Base-by-base conservation (phyloP, 2,888 invertebrate species). In the Drosophila nr. medialis region DNA sequence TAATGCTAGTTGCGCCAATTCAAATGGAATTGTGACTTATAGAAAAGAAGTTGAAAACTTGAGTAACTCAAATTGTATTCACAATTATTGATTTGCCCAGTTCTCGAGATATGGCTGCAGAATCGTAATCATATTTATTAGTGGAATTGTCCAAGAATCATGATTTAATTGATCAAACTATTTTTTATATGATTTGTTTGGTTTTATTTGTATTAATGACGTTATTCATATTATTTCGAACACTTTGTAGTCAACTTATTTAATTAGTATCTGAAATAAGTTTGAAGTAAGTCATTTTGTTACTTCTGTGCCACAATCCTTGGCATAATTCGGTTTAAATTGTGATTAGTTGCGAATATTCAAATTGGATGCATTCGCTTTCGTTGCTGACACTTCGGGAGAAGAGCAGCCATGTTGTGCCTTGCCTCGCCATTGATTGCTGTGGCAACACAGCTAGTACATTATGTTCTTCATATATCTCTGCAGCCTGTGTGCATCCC, bases 341-440 rank as follows among this genome's bases (percentile, higher is more conserved):
- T 45, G 15, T 24, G 45, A 45, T 45, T 45, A 15, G 24, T 45
- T 45, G 8, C 15, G 45, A 24, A 15, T 24, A 24, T 24, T 45
- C 24, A 15, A 8, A 24, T 45, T 45, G 24, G 24, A 24, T 24
- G 45, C 45, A 21, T 21, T 21, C 42, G 21, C 21, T 21, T 42
- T 21, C 21, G 42, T 5, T 21, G 21, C 42, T 21, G 21, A 11
- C 42, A 40, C 4, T 11, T 11, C 21, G 40, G 40, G n/a, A 21
- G 42, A 6, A 5, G 21, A 42, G 42, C 32, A 34, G 54, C 36
- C 36, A 18, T 27, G n/a, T 54, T 10, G 38, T 38, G 38, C 38
- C 11, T 27, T 38, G 36, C 27, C 13, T 11, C 27, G 27, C n/a
- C 15, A 55, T 55, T 55, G 55, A 55, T 55, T 29, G 38, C 55